Conservation (phyloP, 2,113 vertebrate species). For the Sinosuthora webbiana region DNA sequence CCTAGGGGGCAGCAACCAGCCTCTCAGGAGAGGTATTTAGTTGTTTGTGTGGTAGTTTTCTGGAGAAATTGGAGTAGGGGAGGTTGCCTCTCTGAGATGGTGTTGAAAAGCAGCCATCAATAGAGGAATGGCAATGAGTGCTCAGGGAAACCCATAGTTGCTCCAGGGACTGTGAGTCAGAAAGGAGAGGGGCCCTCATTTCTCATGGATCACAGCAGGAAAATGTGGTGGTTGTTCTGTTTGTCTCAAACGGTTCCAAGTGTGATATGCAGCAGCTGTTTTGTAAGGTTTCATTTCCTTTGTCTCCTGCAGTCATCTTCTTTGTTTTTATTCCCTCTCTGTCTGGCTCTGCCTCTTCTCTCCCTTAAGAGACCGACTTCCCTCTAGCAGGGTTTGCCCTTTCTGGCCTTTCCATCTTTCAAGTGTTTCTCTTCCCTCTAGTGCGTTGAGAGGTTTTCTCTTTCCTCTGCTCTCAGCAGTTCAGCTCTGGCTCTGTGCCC, state of each 20-base stretch:
- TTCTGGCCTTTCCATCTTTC: neutral
- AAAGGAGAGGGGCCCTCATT: neutral
- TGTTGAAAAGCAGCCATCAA: neutral
- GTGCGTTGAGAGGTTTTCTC: neutral
- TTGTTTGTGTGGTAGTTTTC: neutral
- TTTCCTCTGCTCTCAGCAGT: neutral
- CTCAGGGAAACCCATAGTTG: neutral
- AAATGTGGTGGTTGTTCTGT: neutral
- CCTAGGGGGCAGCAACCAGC: neutral
- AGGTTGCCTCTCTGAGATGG: neutral
- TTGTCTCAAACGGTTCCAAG: neutral
- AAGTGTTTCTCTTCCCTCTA: neutral
- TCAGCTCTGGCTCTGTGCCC: neutral
- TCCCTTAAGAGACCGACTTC: neutral
- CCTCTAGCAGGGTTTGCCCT: neutral
- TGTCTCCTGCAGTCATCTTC: neutral
- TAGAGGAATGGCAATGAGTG: neutral
- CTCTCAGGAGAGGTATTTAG: neutral
- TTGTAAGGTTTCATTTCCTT: neutral
- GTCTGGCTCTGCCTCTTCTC: neutral
- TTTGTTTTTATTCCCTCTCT: neutral
- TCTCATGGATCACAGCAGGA: constrained; percentile 12
- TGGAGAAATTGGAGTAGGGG: neutral
- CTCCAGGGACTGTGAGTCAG: constrained; percentile 23
- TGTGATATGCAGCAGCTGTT: constrained; percentile 1